phyloP scores from a whole-genome alignment of 2,797 vertebrate species.

The Chiloscyllium punctatum region DNA sequence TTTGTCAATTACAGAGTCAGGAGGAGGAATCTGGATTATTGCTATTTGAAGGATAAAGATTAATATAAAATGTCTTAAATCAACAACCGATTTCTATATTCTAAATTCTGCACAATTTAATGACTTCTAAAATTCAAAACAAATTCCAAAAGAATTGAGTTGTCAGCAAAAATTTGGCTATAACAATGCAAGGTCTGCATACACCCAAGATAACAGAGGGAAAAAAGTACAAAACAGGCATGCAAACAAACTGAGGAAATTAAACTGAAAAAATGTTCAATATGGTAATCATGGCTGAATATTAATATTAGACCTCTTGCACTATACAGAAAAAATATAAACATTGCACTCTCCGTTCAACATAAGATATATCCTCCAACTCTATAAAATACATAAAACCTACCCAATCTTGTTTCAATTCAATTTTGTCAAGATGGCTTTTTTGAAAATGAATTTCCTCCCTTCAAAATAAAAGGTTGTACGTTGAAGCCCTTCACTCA shows the following conservation, averaged over 20 bases:
- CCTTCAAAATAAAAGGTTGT: neutral
- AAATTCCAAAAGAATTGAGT: neutral
- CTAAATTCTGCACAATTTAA: neutral
- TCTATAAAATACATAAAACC: neutral
- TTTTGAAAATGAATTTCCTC: neutral
- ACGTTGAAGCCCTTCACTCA: neutral
- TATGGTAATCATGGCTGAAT: neutral
- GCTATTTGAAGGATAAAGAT: neutral
- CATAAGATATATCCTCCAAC: neutral
- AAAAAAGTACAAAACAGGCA: neutral
- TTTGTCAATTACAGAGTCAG: neutral
- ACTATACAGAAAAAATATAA: neutral
- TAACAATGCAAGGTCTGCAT: neutral
- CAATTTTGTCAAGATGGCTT: neutral
- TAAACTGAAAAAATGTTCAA: neutral
- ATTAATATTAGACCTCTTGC: neutral
- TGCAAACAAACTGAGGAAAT: neutral
- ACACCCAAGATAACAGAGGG: neutral
- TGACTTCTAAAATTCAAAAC: neutral
- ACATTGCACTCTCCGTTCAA: neutral
- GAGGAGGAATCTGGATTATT: neutral
- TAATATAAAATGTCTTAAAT: neutral
- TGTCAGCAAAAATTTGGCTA: neutral
- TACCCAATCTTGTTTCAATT: neutral
- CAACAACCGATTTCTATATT: neutral